Conservation (phyloP, 1,140 invertebrate species). For the Choristoneura fumiferana region DNA sequence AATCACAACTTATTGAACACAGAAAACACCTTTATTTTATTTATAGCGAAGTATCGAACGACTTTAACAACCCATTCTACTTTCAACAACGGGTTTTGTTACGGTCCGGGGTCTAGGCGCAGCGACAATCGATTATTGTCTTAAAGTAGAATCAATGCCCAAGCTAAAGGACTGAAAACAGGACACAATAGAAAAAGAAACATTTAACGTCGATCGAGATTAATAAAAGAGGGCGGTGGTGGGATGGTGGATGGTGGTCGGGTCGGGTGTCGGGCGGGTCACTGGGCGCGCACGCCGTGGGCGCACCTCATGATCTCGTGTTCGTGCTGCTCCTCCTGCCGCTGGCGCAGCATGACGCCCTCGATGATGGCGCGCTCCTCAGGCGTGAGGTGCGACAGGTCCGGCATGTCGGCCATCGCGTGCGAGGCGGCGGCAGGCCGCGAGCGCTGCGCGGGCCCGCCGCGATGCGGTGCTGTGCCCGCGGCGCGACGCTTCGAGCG, state of each 20-base stretch:
- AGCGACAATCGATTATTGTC: constrained; percentile 11
- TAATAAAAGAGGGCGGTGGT: constrained; percentile 26
- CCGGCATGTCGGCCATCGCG: constrained; percentile 91
- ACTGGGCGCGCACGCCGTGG: constrained; percentile 30
- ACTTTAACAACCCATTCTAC: too few relatives aligned
- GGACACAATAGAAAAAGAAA: background rate
- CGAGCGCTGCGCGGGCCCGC: constrained; percentile 64
- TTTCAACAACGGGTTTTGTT: too few relatives aligned
- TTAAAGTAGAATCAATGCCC: constrained; percentile 3
- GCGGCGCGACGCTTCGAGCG: constrained; percentile 57
- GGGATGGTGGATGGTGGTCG: constrained; percentile 19
- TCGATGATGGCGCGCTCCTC: constrained; percentile 99
- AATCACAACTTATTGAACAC: too few relatives aligned
- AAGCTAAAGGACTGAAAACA: background rate
- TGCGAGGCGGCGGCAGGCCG: constrained; percentile 51
- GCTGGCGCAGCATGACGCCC: constrained; percentile 96
- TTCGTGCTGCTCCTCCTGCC: constrained; percentile 97
- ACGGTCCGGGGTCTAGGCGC: background rate
- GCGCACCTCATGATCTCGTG: constrained; percentile 96
- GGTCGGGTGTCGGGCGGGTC: constrained; percentile 31
- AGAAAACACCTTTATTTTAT: too few relatives aligned
- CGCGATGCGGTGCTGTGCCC: constrained; percentile 72
- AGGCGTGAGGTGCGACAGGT: constrained; percentile 98
- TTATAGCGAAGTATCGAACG: too few relatives aligned
- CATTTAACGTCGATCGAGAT: constrained; percentile 27